phyloP scores from a whole-genome alignment of 2,888 invertebrate species.

The Neoaliturus tenellus region DNA sequence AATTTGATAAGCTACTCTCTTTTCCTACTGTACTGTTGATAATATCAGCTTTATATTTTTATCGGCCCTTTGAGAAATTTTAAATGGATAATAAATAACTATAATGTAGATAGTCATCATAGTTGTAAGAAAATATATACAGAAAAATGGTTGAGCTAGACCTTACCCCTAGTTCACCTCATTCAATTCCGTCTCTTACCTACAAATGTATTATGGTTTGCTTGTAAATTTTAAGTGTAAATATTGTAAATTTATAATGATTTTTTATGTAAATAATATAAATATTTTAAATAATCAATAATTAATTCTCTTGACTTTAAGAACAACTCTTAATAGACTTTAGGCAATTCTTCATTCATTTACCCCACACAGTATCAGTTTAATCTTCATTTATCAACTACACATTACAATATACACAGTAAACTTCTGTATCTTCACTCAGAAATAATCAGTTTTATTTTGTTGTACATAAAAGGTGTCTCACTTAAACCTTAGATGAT shows the following conservation, averaged over 20 bases:
- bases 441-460: too few species aligned
- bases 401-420: neutral
- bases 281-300: neutral
- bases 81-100: too few species aligned
- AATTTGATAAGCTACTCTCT: too few species aligned
- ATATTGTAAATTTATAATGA: constrained; percentile 22
- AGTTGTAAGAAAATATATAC: too few species aligned
- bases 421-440: too few species aligned
- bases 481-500: neutral
- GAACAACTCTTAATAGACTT: neutral
- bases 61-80: too few species aligned
- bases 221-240: constrained; percentile 5
- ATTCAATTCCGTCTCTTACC: neutral
- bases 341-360: neutral
- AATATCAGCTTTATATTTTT: too few species aligned
- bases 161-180: neutral
- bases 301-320: neutral
- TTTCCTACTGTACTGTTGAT: too few species aligned
- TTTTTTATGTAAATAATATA: constrained; percentile 37
- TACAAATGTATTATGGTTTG: neutral
- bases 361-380: neutral
- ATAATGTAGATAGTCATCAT: too few species aligned
- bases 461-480: neutral
- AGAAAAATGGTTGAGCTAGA: too few species aligned
- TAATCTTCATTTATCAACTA: neutral